Evolutionary conservation across 1,140 invertebrate genomes (phyloP).

Genomic region (Halictus rubicundus): DNA sequence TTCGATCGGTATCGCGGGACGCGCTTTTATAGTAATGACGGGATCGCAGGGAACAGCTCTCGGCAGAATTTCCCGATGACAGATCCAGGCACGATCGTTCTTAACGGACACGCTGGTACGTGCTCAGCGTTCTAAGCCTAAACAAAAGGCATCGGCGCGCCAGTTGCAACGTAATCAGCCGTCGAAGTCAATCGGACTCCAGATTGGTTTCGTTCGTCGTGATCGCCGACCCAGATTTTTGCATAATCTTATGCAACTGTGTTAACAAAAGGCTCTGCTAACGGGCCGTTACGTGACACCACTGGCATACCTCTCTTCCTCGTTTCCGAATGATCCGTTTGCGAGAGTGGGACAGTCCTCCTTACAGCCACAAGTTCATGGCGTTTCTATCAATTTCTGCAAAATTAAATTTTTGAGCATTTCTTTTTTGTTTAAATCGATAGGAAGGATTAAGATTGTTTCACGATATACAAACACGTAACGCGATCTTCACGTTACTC

Average conservation of each 20-base stretch:
- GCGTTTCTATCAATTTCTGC: not conserved
- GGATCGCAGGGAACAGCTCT: not conserved
- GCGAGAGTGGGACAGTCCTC: not conserved
- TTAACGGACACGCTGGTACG: conserved; percentile 55
- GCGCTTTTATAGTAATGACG: not conserved
- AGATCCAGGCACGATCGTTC: conserved; percentile 29
- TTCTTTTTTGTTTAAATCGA: no score
- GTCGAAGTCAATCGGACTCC: conserved; percentile 20
- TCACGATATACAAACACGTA: no score
- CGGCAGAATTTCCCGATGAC: conserved; percentile 36
- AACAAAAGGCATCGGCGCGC: conserved; percentile 10
- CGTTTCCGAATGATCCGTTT: conserved; percentile 9
- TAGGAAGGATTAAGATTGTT: no score
- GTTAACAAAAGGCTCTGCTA: conserved; percentile 57
- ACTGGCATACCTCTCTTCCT: conserved; percentile 15
- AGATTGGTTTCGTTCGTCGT: conserved; percentile 36
- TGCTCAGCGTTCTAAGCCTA: conserved; percentile 32
- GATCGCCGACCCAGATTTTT: conserved; percentile 55
- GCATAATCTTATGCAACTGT: conserved; percentile 64
- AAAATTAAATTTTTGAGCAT: no score
- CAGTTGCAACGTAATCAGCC: conserved; percentile 1
- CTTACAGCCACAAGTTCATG: conserved; percentile 10
- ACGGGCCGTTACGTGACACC: conserved; percentile 58
- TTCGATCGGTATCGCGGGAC: not conserved
- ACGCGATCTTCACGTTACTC: no score